phyloP scores from a whole-genome alignment of 64 coral and sea anemone species.

The Montipora cactus region DNA sequence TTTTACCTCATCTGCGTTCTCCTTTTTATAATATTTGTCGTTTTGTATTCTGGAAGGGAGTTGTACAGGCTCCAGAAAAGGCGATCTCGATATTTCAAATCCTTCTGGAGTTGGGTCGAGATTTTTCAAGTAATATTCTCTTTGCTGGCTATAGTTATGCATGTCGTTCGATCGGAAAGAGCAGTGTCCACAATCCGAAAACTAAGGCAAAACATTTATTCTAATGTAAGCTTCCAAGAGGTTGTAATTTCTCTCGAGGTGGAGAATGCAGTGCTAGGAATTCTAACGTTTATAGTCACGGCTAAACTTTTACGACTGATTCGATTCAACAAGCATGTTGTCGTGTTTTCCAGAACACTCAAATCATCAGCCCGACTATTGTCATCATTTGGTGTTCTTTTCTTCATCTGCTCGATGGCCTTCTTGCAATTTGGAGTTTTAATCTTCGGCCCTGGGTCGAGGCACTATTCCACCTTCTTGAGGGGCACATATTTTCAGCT shows the following conservation, averaged over 20 bases:
- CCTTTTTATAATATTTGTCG: conserved; percentile 65
- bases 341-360: conserved; percentile 29
- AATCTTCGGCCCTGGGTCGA: conserved; percentile 16
- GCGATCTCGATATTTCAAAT: conserved; percentile 43
- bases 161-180: background rate
- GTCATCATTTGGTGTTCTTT: conserved; percentile 27
- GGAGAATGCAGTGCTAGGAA: conserved; percentile 31
- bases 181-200: background rate
- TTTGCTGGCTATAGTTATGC: conserved; percentile 6
- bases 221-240: conserved; percentile 36
- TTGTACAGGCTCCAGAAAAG: conserved; percentile 29
- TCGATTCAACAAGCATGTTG: conserved; percentile 52
- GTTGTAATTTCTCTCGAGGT: background rate
- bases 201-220: conserved; percentile 45
- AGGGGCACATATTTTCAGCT: conserved; percentile 30
- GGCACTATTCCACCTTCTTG: background rate
- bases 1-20: conserved; percentile 70
- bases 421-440: conserved; percentile 27
- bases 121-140: conserved; percentile 22
- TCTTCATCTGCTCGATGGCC: conserved; percentile 18
- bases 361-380: conserved; percentile 10
- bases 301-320: conserved; percentile 41
- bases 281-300: conserved; percentile 40
- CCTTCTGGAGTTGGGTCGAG: conserved; percentile 37
- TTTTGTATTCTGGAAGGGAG: conserved; percentile 62